A percentile compares a stretch with the other conserved stretches of the same genome.
Evolutionary conservation across 1,140 invertebrate species (phyloP).

Genomic region (Leptinotarsa undecemlineata): DNA sequence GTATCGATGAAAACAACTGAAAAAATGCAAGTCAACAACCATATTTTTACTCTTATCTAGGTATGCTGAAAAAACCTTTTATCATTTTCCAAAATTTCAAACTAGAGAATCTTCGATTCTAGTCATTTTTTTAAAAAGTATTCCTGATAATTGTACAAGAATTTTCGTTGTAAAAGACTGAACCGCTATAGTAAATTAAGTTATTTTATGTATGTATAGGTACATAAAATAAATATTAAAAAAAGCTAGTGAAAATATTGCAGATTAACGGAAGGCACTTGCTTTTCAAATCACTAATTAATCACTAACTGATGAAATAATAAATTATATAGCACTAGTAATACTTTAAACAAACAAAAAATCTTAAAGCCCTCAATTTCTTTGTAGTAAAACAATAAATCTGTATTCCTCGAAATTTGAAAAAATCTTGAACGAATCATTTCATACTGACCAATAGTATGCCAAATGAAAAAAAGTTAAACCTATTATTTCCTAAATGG

Average conservation of each 20-base stretch:
- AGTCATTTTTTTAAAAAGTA: background rate
- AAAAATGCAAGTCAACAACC: background rate
- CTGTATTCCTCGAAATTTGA: no score
- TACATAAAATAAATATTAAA: slow-evolving; percentile 15
- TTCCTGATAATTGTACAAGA: background rate
- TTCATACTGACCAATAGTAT: no score
- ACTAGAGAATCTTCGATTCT: background rate
- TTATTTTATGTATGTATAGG: slow-evolving; percentile 22
- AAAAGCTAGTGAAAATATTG: slow-evolving; percentile 1
- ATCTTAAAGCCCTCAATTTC: no score
- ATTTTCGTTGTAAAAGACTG: slow-evolving; percentile 23
- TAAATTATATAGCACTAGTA: background rate
- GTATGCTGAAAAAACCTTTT: background rate
- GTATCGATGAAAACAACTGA: background rate
- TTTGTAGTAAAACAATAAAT: no score
- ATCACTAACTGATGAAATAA: background rate
- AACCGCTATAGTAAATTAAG: background rate
- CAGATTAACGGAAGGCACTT: background rate
- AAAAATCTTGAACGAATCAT: no score
- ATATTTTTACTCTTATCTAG: no score
- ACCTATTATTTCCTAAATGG: no score
- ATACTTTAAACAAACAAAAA: slow-evolving; percentile 5
- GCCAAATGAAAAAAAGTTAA: no score
- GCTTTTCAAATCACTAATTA: background rate
- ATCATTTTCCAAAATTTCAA: background rate